Percentiles rank a stretch among this genome's conserved stretches.
Conservation (phyloP, 2,797 vertebrate genomes). For the Centroberyx gerrardi region DNA sequence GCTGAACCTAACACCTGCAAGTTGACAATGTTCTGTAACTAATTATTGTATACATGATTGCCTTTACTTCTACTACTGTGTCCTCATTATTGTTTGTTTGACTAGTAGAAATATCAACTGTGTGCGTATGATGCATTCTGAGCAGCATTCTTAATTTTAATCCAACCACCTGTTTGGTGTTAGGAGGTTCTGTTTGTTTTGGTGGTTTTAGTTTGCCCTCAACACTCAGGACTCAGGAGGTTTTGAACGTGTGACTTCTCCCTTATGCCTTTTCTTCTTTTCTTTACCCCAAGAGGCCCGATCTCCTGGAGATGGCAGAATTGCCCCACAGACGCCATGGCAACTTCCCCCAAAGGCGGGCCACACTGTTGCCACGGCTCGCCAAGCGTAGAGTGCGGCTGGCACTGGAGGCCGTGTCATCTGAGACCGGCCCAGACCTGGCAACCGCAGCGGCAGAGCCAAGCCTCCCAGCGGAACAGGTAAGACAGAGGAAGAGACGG, state of each 20-base stretch:
- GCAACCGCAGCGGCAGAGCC: slow-evolving; percentile 25
- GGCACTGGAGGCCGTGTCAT: slow-evolving; percentile 40
- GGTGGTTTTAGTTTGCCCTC: slow-evolving; percentile 4
- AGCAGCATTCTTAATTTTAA: not conserved
- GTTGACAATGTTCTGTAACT: not conserved
- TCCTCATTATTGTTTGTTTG: not conserved
- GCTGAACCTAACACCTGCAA: not conserved
- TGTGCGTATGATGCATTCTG: not conserved
- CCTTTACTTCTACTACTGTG: not conserved
- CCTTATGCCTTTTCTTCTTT: slow-evolving; percentile 42
- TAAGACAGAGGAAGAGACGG: slow-evolving; percentile 23
- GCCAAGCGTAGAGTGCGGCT: slow-evolving; percentile 24
- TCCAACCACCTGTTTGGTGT: not conserved
- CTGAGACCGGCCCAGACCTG: slow-evolving; percentile 52
- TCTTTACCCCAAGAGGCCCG: slow-evolving; percentile 50
- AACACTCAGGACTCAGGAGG: slow-evolving; percentile 51
- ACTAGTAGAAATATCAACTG: not conserved
- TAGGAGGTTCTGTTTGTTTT: slow-evolving; percentile 45
- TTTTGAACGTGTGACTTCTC: slow-evolving; percentile 40
- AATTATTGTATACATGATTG: too few relatives aligned
- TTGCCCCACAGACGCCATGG: slow-evolving; percentile 61
- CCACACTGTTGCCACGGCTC: slow-evolving; percentile 52
- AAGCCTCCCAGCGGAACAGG: slow-evolving; percentile 21
- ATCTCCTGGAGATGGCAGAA: slow-evolving; percentile 68
- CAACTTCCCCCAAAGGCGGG: slow-evolving; percentile 67